These are phyloP conservation scores for Coleophora flavipennella DNA, from an alignment of 2,888 invertebrate species.

Conservation along the genomic window DNA sequence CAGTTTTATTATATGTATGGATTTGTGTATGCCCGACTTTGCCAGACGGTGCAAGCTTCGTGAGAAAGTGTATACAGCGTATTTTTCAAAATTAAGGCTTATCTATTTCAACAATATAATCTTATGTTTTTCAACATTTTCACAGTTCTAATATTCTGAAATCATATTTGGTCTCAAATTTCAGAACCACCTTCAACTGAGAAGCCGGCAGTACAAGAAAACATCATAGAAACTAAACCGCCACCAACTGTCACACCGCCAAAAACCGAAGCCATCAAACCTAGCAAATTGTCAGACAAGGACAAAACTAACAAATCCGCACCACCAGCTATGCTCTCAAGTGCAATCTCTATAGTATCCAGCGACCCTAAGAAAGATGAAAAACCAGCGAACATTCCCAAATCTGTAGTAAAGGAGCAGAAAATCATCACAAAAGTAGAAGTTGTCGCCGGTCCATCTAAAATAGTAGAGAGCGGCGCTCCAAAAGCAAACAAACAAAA, in stretches of 20 bases:
- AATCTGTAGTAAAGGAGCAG: conserved; percentile 58
- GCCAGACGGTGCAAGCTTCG: too few relatives aligned
- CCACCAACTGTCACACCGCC: conserved; percentile 45
- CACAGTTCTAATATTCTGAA: too few relatives aligned
- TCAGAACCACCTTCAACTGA: conserved; percentile 60
- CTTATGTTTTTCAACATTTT: too few relatives aligned
- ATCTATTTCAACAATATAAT: too few relatives aligned
- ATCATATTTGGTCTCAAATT: conserved; percentile 16
- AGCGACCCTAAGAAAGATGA: conserved; percentile 62
- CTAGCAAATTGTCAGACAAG: conserved; percentile 55
- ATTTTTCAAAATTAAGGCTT: too few relatives aligned
- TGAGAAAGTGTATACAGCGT: too few relatives aligned
- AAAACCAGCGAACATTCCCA: conserved; percentile 48
- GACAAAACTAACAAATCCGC: conserved; percentile 52
- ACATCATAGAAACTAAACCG: conserved; percentile 63
- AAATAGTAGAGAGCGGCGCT: conserved; percentile 50
- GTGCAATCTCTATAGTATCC: conserved; percentile 51
- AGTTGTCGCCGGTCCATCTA: conserved; percentile 68
- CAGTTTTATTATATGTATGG: too few relatives aligned
- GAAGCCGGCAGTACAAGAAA: conserved; percentile 54
- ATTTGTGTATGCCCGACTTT: too few relatives aligned
- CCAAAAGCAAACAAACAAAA: conserved; percentile 39
- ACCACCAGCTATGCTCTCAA: conserved; percentile 43
- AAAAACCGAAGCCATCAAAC: conserved; percentile 59
- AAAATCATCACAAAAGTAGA: conserved; percentile 70